Evolutionary conservation across 2,113 vertebrate genomes (phyloP).

Genomic region (Hoplias malabaricus): DNA sequence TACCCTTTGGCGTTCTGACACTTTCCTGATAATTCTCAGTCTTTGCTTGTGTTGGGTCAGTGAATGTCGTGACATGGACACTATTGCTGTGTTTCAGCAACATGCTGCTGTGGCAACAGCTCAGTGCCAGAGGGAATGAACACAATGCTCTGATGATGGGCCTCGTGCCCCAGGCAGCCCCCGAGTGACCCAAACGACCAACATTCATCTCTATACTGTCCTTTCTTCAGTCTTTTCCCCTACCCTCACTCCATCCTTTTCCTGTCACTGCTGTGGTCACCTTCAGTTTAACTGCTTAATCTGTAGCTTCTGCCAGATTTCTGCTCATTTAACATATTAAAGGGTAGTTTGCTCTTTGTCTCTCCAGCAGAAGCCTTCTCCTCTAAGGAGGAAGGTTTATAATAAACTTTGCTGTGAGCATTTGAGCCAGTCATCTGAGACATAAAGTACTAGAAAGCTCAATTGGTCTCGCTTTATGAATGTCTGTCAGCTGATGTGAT

Average conservation of each 20-base stretch:
- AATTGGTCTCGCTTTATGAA: too few species aligned
- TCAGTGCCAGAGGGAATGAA: conserved; percentile 37
- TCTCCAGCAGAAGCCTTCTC: too few species aligned
- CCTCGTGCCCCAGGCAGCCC: conserved; percentile 52
- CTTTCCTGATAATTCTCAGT: background rate
- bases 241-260: background rate
- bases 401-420: too few species aligned
- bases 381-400: too few species aligned
- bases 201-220: conserved; percentile 26
- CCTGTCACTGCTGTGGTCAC: background rate
- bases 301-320: background rate
- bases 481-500: too few species aligned
- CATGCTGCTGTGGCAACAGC: background rate
- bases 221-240: conserved; percentile 24
- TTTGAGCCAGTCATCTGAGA: too few species aligned
- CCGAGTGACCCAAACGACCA: conserved; percentile 46
- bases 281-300: background rate
- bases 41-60: background rate
- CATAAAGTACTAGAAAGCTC: too few species aligned
- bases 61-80: background rate
- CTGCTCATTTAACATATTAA: too few species aligned
- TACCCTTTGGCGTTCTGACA: background rate
- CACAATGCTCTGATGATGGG: conserved; percentile 47
- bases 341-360: too few species aligned
- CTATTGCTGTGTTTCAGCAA: background rate